Conservation (phyloP, 1,140 invertebrate species). For the Pseudomyrmex sp. region DNA sequence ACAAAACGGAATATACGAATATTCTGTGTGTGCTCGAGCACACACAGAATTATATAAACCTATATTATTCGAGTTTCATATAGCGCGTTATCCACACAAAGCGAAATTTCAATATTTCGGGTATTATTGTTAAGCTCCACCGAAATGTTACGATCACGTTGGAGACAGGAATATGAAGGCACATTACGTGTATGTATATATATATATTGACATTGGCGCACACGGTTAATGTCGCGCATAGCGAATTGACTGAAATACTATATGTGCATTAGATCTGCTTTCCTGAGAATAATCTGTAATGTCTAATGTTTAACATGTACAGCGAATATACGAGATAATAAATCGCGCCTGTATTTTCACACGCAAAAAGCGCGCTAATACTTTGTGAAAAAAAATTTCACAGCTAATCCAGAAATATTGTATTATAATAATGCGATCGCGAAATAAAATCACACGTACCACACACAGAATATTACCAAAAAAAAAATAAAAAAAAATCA, state of each 20-base stretch:
- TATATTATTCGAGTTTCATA: conserved; percentile 29
- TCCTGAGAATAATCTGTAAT: not conserved
- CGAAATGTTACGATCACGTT: conserved; percentile 42
- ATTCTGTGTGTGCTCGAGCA: not conserved
- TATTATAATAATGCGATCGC: too few relatives aligned
- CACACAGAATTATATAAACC: conserved; percentile 23
- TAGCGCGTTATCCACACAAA: not conserved
- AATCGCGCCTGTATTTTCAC: not conserved
- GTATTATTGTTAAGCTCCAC: conserved; percentile 38
- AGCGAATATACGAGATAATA: conserved; percentile 23
- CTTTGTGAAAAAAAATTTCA: too few relatives aligned
- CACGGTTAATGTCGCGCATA: conserved; percentile 28
- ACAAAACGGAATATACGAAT: not conserved
- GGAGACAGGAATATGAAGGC: conserved; percentile 1
- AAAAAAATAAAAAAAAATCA: too few relatives aligned
- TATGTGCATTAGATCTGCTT: conserved; percentile 20
- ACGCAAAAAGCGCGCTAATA: too few relatives aligned
- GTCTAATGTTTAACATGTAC: conserved; percentile 30
- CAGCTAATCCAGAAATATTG: too few relatives aligned
- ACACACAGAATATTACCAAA: too few relatives aligned
- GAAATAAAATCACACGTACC: too few relatives aligned
- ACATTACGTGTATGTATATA: not conserved
- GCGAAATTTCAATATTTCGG: conserved; percentile 49
- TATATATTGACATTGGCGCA: conserved; percentile 37
- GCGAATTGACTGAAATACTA: not conserved